These are phyloP conservation scores for Pygmarrhopalites habei DNA, from an alignment of 1,140 invertebrate species.

Conservation along the genomic window DNA sequence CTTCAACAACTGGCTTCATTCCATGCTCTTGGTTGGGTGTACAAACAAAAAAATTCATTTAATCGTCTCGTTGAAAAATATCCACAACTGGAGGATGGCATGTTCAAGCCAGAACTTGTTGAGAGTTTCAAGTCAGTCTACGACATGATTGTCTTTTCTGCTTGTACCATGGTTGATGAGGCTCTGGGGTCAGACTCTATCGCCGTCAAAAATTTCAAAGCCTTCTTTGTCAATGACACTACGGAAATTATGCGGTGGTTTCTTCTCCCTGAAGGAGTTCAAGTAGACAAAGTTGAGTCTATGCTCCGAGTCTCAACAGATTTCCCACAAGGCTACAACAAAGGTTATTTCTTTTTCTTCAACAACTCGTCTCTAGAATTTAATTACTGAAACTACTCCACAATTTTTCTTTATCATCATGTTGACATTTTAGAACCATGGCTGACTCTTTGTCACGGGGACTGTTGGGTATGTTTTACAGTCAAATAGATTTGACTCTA, in stretches of 20 bases:
- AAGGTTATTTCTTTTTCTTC: background rate
- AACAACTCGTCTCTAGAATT: background rate
- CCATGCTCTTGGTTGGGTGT: conserved; percentile 61
- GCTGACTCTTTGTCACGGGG: conserved; percentile 51
- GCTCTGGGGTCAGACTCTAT: background rate
- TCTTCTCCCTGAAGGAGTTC: background rate
- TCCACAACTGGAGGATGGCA: conserved; percentile 2
- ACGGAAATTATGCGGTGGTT: background rate
- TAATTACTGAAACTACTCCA: background rate
- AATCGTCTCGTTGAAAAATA: background rate
- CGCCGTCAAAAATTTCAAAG: background rate
- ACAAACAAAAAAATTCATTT: conserved; percentile 53
- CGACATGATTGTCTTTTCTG: background rate
- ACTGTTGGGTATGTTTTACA: conserved; percentile 53
- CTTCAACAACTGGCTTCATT: conserved; percentile 57
- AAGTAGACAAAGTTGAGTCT: conserved; percentile 4
- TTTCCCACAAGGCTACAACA: background rate
- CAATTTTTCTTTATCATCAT: background rate
- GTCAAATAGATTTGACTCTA: too few species aligned
- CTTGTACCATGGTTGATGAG: background rate
- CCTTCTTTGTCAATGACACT: background rate
- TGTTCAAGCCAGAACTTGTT: background rate
- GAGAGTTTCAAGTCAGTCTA: background rate
- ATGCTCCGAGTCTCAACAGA: background rate
- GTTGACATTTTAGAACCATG: conserved; percentile 15